A percentile compares a stretch with the other conserved stretches of the same genome.
These are phyloP conservation scores for Gallinago stenura DNA, from an alignment of 2,797 vertebrate species.

Conservation along the genomic window DNA sequence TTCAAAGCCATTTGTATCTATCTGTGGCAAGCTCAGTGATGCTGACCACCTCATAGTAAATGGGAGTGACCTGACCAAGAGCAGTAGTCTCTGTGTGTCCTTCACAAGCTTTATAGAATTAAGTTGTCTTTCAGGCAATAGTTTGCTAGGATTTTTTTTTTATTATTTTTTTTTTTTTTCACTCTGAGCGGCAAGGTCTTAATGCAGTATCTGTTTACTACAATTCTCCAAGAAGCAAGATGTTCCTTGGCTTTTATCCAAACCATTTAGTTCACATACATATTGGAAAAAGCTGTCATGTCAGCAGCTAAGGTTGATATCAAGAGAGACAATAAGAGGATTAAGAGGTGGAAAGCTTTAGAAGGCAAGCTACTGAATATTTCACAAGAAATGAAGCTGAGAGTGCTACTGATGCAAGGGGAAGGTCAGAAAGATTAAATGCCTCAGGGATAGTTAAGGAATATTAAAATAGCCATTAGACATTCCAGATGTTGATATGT, in stretches of 20 bases:
- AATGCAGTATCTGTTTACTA: conserved; percentile 56
- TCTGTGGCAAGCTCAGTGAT: background rate
- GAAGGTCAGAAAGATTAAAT: conserved; percentile 45
- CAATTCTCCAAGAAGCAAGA: conserved; percentile 16
- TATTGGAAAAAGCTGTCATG: conserved; percentile 60
- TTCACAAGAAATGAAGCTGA: conserved; percentile 19
- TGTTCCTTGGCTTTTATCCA: conserved; percentile 58
- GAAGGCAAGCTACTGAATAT: conserved; percentile 56
- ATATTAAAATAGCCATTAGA: background rate
- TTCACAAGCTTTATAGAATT: background rate
- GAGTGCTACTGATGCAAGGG: background rate
- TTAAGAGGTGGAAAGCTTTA: conserved; percentile 51
- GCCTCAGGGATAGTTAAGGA: background rate
- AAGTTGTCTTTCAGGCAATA: background rate
- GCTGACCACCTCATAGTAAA: background rate
- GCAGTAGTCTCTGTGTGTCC: background rate
- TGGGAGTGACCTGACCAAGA: background rate
- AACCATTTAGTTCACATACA: conserved; percentile 52
- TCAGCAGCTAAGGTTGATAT: conserved; percentile 58
- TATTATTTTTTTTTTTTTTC: no score
- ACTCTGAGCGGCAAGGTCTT: background rate
- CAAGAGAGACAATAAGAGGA: conserved; percentile 58
- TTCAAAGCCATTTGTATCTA: background rate
- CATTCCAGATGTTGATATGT: background rate
- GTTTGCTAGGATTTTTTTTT: background rate